Evolutionary conservation across 2,113 vertebrate genomes (phyloP).

Genomic region (Perca schrenkii): DNA sequence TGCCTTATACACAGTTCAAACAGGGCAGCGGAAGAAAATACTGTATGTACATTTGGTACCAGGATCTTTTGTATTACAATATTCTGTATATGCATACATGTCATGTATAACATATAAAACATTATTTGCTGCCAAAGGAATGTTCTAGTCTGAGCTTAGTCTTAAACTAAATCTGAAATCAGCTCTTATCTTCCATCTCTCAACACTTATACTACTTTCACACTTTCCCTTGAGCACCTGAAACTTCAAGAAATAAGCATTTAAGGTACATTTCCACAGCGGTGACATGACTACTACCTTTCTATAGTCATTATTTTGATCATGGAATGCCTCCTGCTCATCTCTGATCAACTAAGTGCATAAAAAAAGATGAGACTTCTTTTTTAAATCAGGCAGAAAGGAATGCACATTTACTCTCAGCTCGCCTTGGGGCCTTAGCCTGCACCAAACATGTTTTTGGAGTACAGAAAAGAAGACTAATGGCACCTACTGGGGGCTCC

Average conservation of each 20-base stretch:
- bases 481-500: constrained; percentile 52
- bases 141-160: neutral
- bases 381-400: constrained; percentile 82
- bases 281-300: constrained; percentile 16
- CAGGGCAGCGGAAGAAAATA: neutral
- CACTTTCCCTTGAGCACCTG: constrained; percentile 1
- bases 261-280: constrained; percentile 28
- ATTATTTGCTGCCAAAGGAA: neutral
- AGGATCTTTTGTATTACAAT: constrained; percentile 14
- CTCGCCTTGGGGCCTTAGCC: constrained; percentile 69
- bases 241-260: constrained; percentile 24
- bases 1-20: neutral
- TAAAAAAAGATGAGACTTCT: constrained; percentile 68
- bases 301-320: constrained; percentile 53
- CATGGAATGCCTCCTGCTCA: constrained; percentile 67
- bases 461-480: constrained; percentile 60
- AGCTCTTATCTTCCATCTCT: constrained; percentile 40
- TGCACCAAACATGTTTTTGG: constrained; percentile 75
- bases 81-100: constrained; percentile 11
- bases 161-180: constrained; percentile 21
- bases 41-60: neutral
- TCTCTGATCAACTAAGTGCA: constrained; percentile 73
- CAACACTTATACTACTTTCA: neutral
- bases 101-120: neutral
- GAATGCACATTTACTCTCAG: constrained; percentile 75